Conservation (phyloP, 2,888 invertebrate species). For the Rhyacophila evoluta region DNA sequence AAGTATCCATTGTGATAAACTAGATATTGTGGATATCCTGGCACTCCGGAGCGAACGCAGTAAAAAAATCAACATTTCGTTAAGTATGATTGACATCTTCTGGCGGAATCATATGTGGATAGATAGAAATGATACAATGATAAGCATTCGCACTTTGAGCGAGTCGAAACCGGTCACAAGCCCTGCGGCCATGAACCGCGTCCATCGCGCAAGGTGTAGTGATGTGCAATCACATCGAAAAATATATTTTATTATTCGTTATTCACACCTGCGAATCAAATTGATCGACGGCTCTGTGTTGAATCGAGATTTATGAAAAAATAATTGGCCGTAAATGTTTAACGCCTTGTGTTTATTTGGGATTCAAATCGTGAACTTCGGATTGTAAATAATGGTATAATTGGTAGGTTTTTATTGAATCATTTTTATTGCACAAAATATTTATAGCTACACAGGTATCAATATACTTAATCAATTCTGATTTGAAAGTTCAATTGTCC, state of each 20-base stretch:
- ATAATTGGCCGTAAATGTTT: background rate
- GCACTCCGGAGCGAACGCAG: no score
- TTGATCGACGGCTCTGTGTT: background rate
- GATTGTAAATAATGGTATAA: background rate
- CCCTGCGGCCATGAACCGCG: conserved; percentile 12
- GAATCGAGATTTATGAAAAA: conserved; percentile 2
- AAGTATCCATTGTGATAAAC: no score
- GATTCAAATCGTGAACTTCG: background rate
- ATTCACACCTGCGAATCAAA: conserved; percentile 3
- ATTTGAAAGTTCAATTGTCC: no score
- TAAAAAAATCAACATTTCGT: no score
- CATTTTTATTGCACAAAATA: background rate
- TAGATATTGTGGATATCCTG: no score
- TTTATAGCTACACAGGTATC: no score
- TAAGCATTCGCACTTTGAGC: conserved; percentile 17
- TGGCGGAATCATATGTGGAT: background rate
- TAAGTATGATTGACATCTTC: background rate
- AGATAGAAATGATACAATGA: background rate
- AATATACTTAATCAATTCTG: no score
- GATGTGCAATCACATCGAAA: background rate
- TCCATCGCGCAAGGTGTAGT: background rate
- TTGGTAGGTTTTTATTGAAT: conserved; percentile 1
- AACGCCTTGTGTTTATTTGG: background rate
- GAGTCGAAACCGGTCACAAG: background rate
- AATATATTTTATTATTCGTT: background rate